Percentiles rank a stretch among this genome's conserved stretches.
These are phyloP conservation scores for Lasiommata megera DNA, from an alignment of 2,888 invertebrate species.

Conservation along the genomic window DNA sequence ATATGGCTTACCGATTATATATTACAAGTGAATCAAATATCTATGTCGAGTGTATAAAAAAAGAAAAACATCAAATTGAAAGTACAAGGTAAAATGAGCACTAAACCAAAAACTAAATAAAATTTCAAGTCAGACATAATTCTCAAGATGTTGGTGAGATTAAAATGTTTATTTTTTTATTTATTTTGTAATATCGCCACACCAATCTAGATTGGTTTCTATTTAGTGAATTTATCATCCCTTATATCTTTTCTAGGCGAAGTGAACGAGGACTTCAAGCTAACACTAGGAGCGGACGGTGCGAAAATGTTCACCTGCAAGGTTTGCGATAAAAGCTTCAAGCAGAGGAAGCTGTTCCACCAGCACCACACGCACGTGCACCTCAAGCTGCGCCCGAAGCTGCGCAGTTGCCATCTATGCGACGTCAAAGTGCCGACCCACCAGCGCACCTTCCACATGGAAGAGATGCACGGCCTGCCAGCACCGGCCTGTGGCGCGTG, in stretches of 20 bases:
- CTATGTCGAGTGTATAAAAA: too few species aligned
- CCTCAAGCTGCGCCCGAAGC: slow-evolving; percentile 43
- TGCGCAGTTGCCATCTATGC: slow-evolving; percentile 50
- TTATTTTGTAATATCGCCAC: too few species aligned
- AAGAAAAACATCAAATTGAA: too few species aligned
- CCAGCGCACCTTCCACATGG: slow-evolving; percentile 44
- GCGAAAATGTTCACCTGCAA: slow-evolving; percentile 39
- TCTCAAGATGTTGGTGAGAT: too few species aligned
- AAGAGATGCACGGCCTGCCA: slow-evolving; percentile 44
- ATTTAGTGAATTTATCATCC: neutral
- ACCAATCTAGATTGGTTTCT: too few species aligned
- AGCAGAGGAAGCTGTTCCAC: slow-evolving; percentile 43
- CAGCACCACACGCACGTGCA: slow-evolving; percentile 53
- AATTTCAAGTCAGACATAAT: too few species aligned
- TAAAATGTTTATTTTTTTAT: too few species aligned
- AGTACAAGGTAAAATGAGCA: too few species aligned
- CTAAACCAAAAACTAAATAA: too few species aligned
- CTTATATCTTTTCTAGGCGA: slow-evolving; percentile 13
- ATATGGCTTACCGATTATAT: too few species aligned
- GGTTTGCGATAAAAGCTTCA: slow-evolving; percentile 40
- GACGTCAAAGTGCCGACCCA: slow-evolving; percentile 43
- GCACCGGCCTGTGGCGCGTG: slow-evolving; percentile 48
- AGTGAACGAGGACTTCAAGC: neutral
- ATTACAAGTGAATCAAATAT: too few species aligned
- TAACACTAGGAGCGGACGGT: slow-evolving; percentile 29